Base-by-base conservation (phyloP, 2,888 invertebrate genomes). In the Myathropa florea region DNA sequence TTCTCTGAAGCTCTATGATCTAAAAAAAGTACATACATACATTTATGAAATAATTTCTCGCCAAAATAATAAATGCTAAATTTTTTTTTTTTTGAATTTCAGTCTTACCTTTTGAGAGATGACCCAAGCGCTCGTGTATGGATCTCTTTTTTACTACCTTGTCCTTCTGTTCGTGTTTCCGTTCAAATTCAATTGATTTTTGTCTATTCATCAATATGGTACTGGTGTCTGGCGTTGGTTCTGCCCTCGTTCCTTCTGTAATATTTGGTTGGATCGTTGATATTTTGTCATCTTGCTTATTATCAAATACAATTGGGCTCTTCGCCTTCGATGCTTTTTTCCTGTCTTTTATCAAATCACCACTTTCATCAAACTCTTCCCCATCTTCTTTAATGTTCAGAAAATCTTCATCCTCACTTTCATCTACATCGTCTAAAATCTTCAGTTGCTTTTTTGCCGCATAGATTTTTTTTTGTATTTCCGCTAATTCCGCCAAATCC, bases 351-450 rank as follows among this genome's bases (percentile, higher is more conserved):
- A 89, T 89, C 84, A 89, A 89, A 23, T 88, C 89, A 30, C 76
- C 84, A 36, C 88, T 81, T 63, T 91, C 90, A 33, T 90, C 89
- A 55, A 89, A 89, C 67, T 90, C 94, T 77, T 94, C 95, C 21
- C 95, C 95, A 89, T 95, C 95, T 59, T 95, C 94, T 88, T 95
- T 94, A 33, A 95, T 94, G 91, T 94, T 95, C 39, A 95, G 92
- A 90, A 95, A 94, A 90, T 96, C 95, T 88, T 95, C 95, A 90
- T 95, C 95, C 86, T 95, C 95, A 4, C 94, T 94, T 92, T 94
- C 94, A 23, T 90, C 90, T 3, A 90, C 90, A 26, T 90, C 90
- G 7, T 89, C 91, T 3, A 92, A 86, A 67, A 93, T 90, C 6
- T 93, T 94, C 79, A 94, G 90, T 86, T 94, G 93, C 88, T 93